Evolutionary conservation across 2,113 vertebrate species (phyloP), one percentile per base, ranked within the genome.

Genomic region (Osmerus eperlanus): DNA sequence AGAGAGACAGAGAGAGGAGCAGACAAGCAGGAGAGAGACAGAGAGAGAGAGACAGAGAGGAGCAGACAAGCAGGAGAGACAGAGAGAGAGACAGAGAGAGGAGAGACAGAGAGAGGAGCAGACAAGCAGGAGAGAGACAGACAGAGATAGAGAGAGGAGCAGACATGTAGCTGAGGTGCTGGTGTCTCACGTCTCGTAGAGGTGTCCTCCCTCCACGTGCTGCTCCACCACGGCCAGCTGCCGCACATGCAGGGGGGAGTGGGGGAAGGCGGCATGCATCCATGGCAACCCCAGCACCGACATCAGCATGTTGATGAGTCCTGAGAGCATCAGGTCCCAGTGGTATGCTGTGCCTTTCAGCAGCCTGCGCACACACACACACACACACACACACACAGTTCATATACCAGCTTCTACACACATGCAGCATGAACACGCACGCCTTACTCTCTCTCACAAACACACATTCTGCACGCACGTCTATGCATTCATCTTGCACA

Each of bases 301-400:
- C 81, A 99, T 92, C 72, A 95, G 95, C 0, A 92, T 95, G 91
- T 99, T 99, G 80, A 99, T 98, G 78, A 99, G 86, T 0, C 96
- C 97, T 0, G 97, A 91, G 0, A 99, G 94, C 82, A 98, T 95
- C 74, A 99, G 95, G 90, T 99, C 97, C 97, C 97, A 99, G 93
- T 99, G 97, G 81, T 99, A 99, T 21, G 96, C 96, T 0, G 96
- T 99, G 65, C 97, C 97, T 83, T 99, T 99, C 82, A 95, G 91
- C 86, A 99, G 82, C 92, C 97, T 99, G 66, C n/a, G 51, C 13
- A 73, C 28, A 73, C 54, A 67, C n/a, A 55, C 14, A 28, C 13
- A 29, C 29, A 59, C 32, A 58, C 54, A 58, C 52, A 66, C 28
- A 73, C 60, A 69, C 4, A 61, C 59, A 60, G 58, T 60, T 21